Base-by-base conservation (phyloP, 2,113 vertebrate genomes). In the Syngnathus scovelli region DNA sequence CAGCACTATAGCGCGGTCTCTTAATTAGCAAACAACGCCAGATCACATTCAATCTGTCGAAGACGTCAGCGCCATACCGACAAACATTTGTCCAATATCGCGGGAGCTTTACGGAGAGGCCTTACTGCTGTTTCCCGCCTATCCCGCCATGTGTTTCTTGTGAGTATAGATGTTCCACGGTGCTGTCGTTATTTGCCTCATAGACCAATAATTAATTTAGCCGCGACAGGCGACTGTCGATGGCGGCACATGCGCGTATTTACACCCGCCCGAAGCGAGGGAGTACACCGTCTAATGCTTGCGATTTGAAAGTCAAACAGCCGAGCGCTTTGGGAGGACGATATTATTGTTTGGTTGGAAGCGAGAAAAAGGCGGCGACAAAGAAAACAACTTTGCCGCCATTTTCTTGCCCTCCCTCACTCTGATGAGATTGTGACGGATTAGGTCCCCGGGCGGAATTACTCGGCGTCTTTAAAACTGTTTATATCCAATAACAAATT, bases 401-500 rank as follows among this genome's bases (percentile, higher is more conserved):
- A 82, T 87, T 88, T 87, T 85, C 87, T 88, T 87, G 27, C 85
- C 64, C 63, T 27, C 61, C 81, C 85, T 90, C 80, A 82, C 83
- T 77, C 84, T 86, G 81, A 86, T 84, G 85, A 89, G 85, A 89
- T 88, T 88, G 85, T 85, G 83, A 86, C 71, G 86, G 84, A 89
- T 90, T 90, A 84, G 77, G 78, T 86, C 84, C 88, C 86, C 82
- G 78, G 81, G 85, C 85, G 78, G 85, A 90, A 90, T 89, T 86
- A 90, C 81, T 88, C 83, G 72, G 83, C 80, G 77, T 89, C 88
- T 92, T 90, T 89, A 89, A 91, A 87, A 90, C 82, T 87, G 86
- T 89, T 90, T 90, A 87, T 90, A 90, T 89, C 86, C 82, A 89
- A 90, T 89, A 90, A 90, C 83, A 90, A 87, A 90, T 87, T 83